A percentile compares a stretch with the other conserved stretches of the same genome.
These are phyloP conservation scores for Beaufortia kweichowensis DNA, from an alignment of 2,113 vertebrate species.

Conservation along the genomic window DNA sequence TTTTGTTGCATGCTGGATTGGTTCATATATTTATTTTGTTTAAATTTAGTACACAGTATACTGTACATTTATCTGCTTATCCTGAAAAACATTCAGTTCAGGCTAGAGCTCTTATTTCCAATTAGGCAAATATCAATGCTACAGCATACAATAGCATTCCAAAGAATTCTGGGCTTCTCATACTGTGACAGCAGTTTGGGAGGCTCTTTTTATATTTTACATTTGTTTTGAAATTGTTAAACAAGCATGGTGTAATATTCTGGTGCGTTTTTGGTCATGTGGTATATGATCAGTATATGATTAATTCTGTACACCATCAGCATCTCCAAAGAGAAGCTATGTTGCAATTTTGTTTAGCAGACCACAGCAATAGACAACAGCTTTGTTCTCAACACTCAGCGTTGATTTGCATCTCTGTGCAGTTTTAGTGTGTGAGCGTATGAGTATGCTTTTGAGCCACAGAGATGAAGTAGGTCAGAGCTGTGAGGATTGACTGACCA, in stretches of 20 bases:
- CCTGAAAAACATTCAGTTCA: too few species aligned
- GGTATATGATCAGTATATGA: not conserved
- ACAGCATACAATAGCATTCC: too few species aligned
- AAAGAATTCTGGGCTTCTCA: too few species aligned
- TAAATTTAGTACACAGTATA: too few species aligned
- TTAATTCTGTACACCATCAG: not conserved
- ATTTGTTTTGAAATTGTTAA: too few species aligned
- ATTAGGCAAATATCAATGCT: too few species aligned
- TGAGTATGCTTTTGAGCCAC: slow-evolving; percentile 24
- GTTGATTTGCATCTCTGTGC: not conserved
- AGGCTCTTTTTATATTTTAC: too few species aligned
- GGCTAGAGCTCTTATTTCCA: too few species aligned
- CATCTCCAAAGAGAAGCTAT: not conserved
- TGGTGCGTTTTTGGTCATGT: not conserved
- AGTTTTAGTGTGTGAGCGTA: not conserved
- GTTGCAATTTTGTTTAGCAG: not conserved
- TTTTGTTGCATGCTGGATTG: too few species aligned
- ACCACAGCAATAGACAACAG: not conserved
- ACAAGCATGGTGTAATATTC: not conserved
- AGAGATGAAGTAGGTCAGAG: slow-evolving; percentile 56
- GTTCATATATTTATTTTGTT: too few species aligned
- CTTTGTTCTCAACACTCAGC: not conserved
- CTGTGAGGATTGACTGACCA: slow-evolving; percentile 52
- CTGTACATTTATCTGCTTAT: too few species aligned
- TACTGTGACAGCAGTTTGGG: too few species aligned